Evolutionary conservation across 2,888 invertebrate species (phyloP).

Genomic region (Hylaea fasciaria): DNA sequence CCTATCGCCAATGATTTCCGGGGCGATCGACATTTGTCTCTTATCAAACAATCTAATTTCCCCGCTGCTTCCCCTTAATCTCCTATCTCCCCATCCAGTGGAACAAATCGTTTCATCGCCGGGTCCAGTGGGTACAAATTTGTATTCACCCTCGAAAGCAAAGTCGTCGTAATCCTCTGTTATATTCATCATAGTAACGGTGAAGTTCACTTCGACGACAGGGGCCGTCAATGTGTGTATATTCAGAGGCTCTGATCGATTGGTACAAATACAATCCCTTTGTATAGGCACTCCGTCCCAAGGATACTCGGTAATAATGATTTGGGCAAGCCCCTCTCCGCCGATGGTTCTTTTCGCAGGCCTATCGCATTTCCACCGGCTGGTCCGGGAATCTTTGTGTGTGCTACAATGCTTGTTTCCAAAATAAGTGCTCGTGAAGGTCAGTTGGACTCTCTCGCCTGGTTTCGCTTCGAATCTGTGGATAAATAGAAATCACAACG

Average conservation of each 20-base stretch:
- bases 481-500: slow-evolving; percentile 27
- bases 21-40: slow-evolving; percentile 71
- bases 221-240: slow-evolving; percentile 88
- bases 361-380: slow-evolving; percentile 88
- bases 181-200: slow-evolving; percentile 91
- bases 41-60: slow-evolving; percentile 89
- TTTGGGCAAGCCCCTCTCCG: slow-evolving; percentile 85
- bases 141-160: slow-evolving; percentile 90
- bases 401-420: slow-evolving; percentile 88
- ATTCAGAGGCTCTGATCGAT: slow-evolving; percentile 87
- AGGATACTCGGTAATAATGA: slow-evolving; percentile 88
- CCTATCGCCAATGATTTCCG: slow-evolving; percentile 78
- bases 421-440: slow-evolving; percentile 88
- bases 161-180: slow-evolving; percentile 92
- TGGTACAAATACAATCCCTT: slow-evolving; percentile 90
- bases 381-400: slow-evolving; percentile 87
- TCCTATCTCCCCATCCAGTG: slow-evolving; percentile 87
- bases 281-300: slow-evolving; percentile 88
- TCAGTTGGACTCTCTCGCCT: slow-evolving; percentile 88
- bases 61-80: slow-evolving; percentile 89
- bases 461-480: slow-evolving; percentile 88
- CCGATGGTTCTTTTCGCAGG: slow-evolving; percentile 75
- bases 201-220: slow-evolving; percentile 89
- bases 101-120: slow-evolving; percentile 86
- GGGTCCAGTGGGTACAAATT: slow-evolving; percentile 85